Base-by-base conservation (phyloP, 2,888 invertebrate genomes). In the Hyposoter didymator region DNA sequence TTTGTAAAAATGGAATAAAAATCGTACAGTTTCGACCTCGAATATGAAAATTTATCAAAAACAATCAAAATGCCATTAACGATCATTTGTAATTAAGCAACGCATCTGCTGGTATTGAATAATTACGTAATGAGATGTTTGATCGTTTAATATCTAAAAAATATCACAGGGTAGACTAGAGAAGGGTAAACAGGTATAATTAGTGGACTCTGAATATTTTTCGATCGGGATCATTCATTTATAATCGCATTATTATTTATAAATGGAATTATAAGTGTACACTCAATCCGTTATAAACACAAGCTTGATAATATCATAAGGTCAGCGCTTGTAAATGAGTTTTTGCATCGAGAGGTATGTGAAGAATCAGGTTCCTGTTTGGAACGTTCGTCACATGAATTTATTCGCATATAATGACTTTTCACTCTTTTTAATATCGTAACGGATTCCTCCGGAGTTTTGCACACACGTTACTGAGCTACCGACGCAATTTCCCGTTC, bases 401-500 rank as follows among this genome's bases (percentile, higher is more conserved):
- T 64, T 32, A 52, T 35, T 22, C 45, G 19, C 6, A 39, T 8
- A 47, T 19, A 70, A 2, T 43, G 12, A 28, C 19, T 82, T 75
- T 45, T 22, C 55, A 69, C 22, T 19, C 39, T 69, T 67, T 79
- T 83, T 66, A 69, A 79, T 74, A 79, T 79, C n/a, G 55, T 84
- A 84, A 80, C 84, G 82, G 82, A 76, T 82, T 82, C 67, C 49
- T 66, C n/a, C 1, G 0, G n/a, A 32, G 73, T 47, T 55, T 43
- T 59, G 28, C 19, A 35, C 28, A 28, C 59, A 59, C 28, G n/a
- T 45, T 45, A 14, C 64, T 64, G 67, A 64, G 47, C 67, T 69
- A 14, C 78, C 73, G 47, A 67, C 75, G 79, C 84, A 75, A 64
- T 84, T 84, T 84, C 79, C 84, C 84, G 84, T 84, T 79, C 70